Conservation (phyloP, 1,140 invertebrate genomes). For the Monochamus saltuarius region DNA sequence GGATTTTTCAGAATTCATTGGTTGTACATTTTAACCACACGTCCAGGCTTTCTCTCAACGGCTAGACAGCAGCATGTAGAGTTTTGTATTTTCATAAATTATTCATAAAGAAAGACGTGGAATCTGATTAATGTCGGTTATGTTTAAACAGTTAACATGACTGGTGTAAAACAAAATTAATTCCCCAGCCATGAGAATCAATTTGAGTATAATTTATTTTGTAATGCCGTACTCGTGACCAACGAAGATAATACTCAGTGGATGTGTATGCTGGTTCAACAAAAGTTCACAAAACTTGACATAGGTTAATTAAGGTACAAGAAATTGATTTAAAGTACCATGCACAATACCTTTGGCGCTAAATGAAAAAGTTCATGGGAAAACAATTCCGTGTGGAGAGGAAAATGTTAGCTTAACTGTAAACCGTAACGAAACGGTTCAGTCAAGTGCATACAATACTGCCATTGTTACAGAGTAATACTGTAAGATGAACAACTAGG, state of each 20-base stretch:
- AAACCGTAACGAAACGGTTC: no score
- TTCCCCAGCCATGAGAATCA: constrained; percentile 32
- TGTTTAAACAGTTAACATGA: constrained; percentile 23
- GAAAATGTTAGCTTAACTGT: no score
- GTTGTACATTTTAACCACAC: no score
- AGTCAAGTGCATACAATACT: no score
- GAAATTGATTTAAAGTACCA: constrained; percentile 8
- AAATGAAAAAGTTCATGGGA: no score
- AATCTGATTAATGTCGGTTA: constrained; percentile 23
- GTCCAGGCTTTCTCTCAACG: no score
- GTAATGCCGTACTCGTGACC: constrained; percentile 6
- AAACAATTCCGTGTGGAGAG: no score
- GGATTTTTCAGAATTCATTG: no score
- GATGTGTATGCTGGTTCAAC: constrained; percentile 19
- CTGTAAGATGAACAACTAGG: no score
- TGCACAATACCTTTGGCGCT: constrained; percentile 9
- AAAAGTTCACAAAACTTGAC: constrained; percentile 22
- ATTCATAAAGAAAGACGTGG: constrained; percentile 23
- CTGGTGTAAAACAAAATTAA: constrained; percentile 29
- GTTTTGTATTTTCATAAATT: constrained; percentile 12
- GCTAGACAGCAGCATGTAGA: no score
- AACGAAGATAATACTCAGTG: constrained; percentile 2
- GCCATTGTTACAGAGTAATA: no score
- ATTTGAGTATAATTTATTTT: constrained; percentile 33
- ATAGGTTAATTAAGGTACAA: constrained; percentile 29